phyloP scores from a whole-genome alignment of 2,888 invertebrate species.

The Lucinisca nassula region DNA sequence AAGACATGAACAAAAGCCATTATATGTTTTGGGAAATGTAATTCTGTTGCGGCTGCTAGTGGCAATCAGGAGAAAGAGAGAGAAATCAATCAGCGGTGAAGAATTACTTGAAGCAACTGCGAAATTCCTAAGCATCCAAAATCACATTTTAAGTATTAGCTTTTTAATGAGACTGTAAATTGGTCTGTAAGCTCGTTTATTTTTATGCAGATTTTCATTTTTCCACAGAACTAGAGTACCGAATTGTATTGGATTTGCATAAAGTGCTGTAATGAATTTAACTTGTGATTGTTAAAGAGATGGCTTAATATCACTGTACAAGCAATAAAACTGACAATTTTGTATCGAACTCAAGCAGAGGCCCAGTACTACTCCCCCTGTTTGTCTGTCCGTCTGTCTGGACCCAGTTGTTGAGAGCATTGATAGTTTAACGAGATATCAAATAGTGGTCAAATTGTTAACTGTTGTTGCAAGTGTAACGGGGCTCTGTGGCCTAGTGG shows the following conservation, averaged over 20 bases:
- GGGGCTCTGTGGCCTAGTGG: no score
- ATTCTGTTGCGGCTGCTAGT: slow-evolving; percentile 1
- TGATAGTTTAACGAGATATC: no score
- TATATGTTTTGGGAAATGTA: neutral
- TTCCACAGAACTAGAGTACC: neutral
- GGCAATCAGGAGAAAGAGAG: neutral
- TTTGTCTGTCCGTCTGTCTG: no score
- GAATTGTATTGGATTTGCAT: neutral
- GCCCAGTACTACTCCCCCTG: no score
- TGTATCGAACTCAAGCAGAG: no score
- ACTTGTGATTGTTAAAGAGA: neutral
- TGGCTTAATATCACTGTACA: no score
- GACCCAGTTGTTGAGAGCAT: no score
- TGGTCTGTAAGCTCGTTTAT: neutral
- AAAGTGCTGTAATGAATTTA: neutral
- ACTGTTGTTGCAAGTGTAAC: no score
- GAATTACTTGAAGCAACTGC: slow-evolving; percentile 13
- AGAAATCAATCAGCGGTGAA: slow-evolving; percentile 6
- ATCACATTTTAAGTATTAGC: neutral
- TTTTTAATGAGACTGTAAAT: slow-evolving; percentile 6
- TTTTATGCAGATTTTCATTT: neutral
- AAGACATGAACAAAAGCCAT: neutral
- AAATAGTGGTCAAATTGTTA: no score
- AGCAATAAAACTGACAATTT: no score
- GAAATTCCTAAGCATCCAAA: neutral